A percentile compares a stretch with the other conserved stretches of the same genome.
Evolutionary conservation across 2,888 invertebrate species (phyloP).

Genomic region (Scelioninae gen. 1): DNA sequence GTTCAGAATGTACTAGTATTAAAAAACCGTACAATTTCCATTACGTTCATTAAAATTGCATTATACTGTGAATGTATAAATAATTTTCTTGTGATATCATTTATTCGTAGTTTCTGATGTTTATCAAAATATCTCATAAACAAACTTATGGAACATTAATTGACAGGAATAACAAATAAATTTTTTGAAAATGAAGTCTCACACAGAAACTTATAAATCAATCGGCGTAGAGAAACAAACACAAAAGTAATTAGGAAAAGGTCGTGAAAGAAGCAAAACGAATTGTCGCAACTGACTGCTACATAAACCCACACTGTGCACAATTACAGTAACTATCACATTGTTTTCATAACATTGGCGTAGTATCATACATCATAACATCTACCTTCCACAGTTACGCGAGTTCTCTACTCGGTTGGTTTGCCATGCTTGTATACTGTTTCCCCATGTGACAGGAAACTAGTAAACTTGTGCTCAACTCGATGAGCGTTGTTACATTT

Average conservation of each 20-base stretch:
- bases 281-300: constrained; percentile 23
- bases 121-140: no score
- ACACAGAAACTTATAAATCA: constrained; percentile 3
- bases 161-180: no score
- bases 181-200: no score
- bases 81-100: no score
- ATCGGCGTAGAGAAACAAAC: not conserved
- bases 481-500: constrained; percentile 61
- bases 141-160: no score
- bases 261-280: not conserved
- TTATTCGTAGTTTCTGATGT: no score
- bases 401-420: constrained; percentile 64
- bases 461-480: constrained; percentile 71
- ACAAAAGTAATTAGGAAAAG: constrained; percentile 32
- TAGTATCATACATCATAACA: constrained; percentile 79
- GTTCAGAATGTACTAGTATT: no score
- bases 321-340: constrained; percentile 79
- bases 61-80: no score
- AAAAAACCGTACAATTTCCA: no score
- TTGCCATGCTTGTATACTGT: constrained; percentile 72
- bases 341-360: constrained; percentile 78
- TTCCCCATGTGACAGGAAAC: constrained; percentile 72
- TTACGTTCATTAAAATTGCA: no score
- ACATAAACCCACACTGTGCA: constrained; percentile 43
- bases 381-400: constrained; percentile 61